Evolutionary conservation across 2,888 invertebrate genomes (phyloP), one percentile per base, ranked within the genome.

Genomic region (Agrochola lota): DNA sequence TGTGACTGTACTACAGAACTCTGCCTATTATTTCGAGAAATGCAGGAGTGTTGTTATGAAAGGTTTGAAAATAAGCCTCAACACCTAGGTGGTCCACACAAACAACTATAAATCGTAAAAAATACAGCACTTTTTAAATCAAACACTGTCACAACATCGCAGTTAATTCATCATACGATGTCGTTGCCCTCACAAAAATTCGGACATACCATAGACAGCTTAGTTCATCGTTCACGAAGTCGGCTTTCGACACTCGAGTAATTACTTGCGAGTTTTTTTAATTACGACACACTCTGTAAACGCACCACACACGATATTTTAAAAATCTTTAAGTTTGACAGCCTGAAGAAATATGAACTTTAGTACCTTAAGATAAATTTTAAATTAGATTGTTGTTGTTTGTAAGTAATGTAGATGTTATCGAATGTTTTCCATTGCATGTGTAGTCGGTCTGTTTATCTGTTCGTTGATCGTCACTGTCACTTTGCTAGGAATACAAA

Each of bases 221-320:
- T 80, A 87, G 88, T 87, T 80, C 88, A 88, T 88, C 90, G 90
- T 88, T 88, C 90, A 89, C 90, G 84, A 76, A 87, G 85, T 76
- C 87, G 82, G 89, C 89, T 90, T 88, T 89, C 90, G 85, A 88
- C 89, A 89, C 89, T 87, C 88, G 85, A 84, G 83, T 86, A 86
- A 83, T 85, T 85, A 85, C 88, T 80, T 82, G 88, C 87, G 74
- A 90, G 90, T 90, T 91, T 92, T 88, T 90, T 89, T 90, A 93
- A 93, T 93, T 93, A 91, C 93, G 87, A 92, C 92, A 92, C 87
- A 89, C 88, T 90, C 80, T 74, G 87, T 90, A 89, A 90, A 90
- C 87, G 88, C 87, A 82, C 87, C 87, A 87, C 87, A 88, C 88
- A 87, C 86, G 87, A 80, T 81, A 85, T 81, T 85, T 86, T 86